Evolutionary conservation across 2,888 invertebrate genomes (phyloP).

Genomic region (Dioctria rufipes): DNA sequence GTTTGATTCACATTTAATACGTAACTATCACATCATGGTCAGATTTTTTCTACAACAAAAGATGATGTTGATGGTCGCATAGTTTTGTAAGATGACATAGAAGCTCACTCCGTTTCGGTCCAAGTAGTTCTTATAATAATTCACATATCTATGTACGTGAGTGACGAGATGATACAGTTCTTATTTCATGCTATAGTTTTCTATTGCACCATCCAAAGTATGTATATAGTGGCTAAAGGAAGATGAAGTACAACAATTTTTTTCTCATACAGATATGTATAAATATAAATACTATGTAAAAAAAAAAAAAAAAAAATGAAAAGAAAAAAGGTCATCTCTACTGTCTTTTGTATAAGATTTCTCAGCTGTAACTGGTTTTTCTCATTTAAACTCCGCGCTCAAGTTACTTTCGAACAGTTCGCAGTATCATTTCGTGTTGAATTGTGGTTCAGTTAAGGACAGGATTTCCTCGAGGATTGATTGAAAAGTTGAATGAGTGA

Average conservation of each 20-base stretch:
- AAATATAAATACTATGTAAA: neutral
- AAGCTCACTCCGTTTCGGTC: conserved; percentile 38
- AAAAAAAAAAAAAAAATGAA: conserved; percentile 3
- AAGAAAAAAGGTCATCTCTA: conserved; percentile 43
- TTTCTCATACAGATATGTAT: conserved; percentile 4
- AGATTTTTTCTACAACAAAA: conserved; percentile 12
- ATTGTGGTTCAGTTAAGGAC: conserved; percentile 32
- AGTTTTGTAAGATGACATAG: conserved; percentile 47
- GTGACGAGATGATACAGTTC: conserved; percentile 28
- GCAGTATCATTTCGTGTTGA: conserved; percentile 39
- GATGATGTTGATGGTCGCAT: neutral
- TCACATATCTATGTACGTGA: neutral
- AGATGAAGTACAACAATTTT: conserved; percentile 14
- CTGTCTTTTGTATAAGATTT: conserved; percentile 67
- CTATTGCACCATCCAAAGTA: conserved; percentile 10
- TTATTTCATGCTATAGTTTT: conserved; percentile 22
- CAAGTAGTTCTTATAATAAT: conserved; percentile 40
- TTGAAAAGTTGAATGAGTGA: neutral
- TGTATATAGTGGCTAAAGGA: conserved; percentile 32
- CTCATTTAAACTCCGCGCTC: conserved; percentile 65
- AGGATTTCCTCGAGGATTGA: neutral
- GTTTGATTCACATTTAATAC: conserved; percentile 12
- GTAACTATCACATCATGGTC: conserved; percentile 12
- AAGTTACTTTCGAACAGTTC: conserved; percentile 36
- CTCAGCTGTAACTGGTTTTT: conserved; percentile 70